Evolutionary conservation across 2,888 invertebrate genomes (phyloP).

Genomic region (Steromphala cineraria): DNA sequence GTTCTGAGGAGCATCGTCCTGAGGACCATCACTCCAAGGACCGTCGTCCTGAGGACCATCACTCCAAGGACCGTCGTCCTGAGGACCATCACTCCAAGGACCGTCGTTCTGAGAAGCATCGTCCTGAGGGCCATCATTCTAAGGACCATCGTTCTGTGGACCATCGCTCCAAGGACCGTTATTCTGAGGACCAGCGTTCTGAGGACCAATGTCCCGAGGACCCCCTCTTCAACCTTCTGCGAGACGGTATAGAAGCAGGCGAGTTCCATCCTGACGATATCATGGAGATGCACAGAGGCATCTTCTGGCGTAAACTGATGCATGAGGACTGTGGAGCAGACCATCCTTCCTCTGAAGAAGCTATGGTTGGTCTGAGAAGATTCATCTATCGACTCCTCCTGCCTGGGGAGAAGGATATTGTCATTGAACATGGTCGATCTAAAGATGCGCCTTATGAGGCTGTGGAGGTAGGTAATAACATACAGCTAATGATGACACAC

Average conservation of each 20-base stretch:
- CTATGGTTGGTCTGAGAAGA: constrained; percentile 56
- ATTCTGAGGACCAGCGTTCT: background rate
- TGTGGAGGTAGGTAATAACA: too few relatives aligned
- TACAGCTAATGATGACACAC: too few relatives aligned
- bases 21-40: too few relatives aligned
- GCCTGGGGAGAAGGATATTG: constrained; percentile 20
- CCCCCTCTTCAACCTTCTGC: constrained; percentile 16
- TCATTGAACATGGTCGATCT: too few relatives aligned
- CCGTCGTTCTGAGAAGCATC: too few relatives aligned
- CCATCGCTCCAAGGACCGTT: background rate
- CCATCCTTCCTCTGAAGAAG: constrained; percentile 56
- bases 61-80: background rate
- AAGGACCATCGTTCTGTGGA: background rate
- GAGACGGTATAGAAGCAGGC: constrained; percentile 2
- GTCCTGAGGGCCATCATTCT: background rate
- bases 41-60: background rate
- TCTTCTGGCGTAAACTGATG: constrained; percentile 69
- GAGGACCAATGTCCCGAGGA: background rate
- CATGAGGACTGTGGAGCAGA: constrained; percentile 53
- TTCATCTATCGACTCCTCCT: constrained; percentile 66
- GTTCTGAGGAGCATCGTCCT: background rate
- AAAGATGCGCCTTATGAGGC: too few relatives aligned
- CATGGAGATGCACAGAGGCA: constrained; percentile 63
- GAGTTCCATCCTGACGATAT: constrained; percentile 44
- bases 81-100: constrained; percentile 15